Percentiles rank a stretch among this genome's conserved stretches.
These are phyloP conservation scores for Chelon auratus DNA, from an alignment of 2,797 vertebrate species.

Conservation along the genomic window DNA sequence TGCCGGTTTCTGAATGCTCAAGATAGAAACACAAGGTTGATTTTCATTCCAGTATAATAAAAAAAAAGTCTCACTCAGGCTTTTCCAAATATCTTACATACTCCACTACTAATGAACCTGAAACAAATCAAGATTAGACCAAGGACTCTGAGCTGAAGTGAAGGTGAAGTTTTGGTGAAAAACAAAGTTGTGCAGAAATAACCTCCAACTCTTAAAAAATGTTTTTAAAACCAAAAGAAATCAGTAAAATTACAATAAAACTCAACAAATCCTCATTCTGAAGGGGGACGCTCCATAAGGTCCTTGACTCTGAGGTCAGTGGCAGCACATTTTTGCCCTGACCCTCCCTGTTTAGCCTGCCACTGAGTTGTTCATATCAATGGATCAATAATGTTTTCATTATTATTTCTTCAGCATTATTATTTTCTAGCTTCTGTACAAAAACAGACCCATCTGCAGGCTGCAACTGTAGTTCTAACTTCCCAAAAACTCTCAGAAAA, in stretches of 20 bases:
- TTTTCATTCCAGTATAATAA: neutral
- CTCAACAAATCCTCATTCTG: neutral
- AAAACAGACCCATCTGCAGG: neutral
- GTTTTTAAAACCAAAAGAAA: neutral
- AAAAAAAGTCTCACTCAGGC: neutral
- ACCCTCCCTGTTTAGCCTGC: neutral
- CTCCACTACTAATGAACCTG: neutral
- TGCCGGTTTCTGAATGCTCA: neutral
- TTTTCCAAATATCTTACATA: conserved; percentile 2
- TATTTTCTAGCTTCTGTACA: neutral
- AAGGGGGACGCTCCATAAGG: neutral
- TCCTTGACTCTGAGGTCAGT: too few relatives aligned
- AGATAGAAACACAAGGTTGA: conserved; percentile 6
- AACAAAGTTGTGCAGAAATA: neutral
- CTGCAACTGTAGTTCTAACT: too few relatives aligned
- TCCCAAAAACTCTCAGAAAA: too few relatives aligned
- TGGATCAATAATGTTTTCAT: neutral
- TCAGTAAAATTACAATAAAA: neutral
- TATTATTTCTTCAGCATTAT: neutral
- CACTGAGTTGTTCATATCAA: neutral
- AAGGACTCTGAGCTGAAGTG: neutral
- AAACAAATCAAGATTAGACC: neutral
- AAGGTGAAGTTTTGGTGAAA: neutral
- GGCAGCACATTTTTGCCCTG: neutral
- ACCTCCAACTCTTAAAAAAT: neutral